phyloP scores from a whole-genome alignment of 2,797 vertebrate species.

The Hephaestus fuliginosus region DNA sequence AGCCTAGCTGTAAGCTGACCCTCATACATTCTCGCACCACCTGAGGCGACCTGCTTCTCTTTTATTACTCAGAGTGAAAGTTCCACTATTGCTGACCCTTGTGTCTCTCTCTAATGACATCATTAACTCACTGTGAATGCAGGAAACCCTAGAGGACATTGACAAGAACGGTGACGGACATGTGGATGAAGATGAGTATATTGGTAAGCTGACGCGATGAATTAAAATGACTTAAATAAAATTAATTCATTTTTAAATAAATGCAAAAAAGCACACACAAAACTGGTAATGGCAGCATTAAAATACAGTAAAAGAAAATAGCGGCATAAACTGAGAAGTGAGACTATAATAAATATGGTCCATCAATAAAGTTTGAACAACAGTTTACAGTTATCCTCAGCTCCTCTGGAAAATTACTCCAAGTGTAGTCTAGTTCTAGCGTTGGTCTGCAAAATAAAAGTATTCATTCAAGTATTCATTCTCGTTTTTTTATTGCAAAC shows the following conservation, averaged over 20 bases:
- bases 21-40: slow-evolving; percentile 43
- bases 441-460: neutral
- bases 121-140: slow-evolving; percentile 62
- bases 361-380: neutral
- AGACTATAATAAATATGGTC: neutral
- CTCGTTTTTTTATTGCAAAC: neutral
- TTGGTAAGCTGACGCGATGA: slow-evolving; percentile 87
- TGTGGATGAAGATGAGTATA: slow-evolving; percentile 97
- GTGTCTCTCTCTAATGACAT: slow-evolving; percentile 55
- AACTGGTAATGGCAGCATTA: neutral
- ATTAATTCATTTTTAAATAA: neutral
- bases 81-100: slow-evolving; percentile 45
- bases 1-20: slow-evolving; percentile 51
- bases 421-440: neutral
- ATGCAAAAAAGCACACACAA: neutral
- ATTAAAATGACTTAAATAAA: neutral
- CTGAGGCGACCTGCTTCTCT: slow-evolving; percentile 53
- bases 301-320: neutral
- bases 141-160: slow-evolving; percentile 99
- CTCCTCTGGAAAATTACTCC: too few relatives aligned
- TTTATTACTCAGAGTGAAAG: slow-evolving; percentile 60
- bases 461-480: too few relatives aligned
- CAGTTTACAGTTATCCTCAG: too few relatives aligned
- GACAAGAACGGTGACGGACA: slow-evolving; percentile 96
- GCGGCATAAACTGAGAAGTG: neutral